Conservation (phyloP, 2,888 invertebrate genomes). For the Pseudoips prasinana region DNA sequence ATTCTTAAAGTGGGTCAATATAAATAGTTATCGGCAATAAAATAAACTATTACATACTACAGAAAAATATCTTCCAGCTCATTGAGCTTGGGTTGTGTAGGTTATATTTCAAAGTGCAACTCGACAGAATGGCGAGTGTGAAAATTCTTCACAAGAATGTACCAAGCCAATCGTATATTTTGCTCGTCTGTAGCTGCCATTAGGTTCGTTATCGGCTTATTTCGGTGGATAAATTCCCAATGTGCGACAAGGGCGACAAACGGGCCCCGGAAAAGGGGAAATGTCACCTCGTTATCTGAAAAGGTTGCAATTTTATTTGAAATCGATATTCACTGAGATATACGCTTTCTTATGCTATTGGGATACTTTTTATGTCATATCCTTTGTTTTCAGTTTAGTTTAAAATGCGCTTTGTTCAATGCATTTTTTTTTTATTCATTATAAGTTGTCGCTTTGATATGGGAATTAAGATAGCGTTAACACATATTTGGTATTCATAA, state of each 20-base stretch:
- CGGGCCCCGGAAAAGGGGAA: conserved; percentile 71
- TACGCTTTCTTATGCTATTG: conserved; percentile 50
- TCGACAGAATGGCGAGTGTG: conserved; percentile 24
- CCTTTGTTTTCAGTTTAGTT: no score
- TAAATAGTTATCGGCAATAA: no score
- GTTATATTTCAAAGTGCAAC: conserved; percentile 39
- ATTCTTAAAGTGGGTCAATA: no score
- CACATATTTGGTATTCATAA: no score
- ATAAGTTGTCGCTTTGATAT: no score
- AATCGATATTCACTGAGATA: conserved; percentile 78
- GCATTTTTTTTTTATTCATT: background rate
- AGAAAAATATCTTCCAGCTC: conserved; percentile 4
- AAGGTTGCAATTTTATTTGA: conserved; percentile 82
- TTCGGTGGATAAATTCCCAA: conserved; percentile 78
- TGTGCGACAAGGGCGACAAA: conserved; percentile 67
- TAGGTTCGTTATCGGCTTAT: conserved; percentile 79
- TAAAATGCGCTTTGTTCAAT: conserved; percentile 6
- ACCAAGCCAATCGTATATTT: conserved; percentile 52
- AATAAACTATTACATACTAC: background rate
- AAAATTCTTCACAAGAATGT: conserved; percentile 29
- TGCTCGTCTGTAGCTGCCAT: conserved; percentile 55
- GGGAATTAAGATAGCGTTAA: no score
- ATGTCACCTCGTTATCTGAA: conserved; percentile 80
- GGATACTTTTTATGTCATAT: conserved; percentile 29
- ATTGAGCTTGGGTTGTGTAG: conserved; percentile 14